A percentile compares a stretch with the other conserved stretches of the same genome.
These are phyloP conservation scores for Phalanger gymnotis DNA, from an alignment of 2,797 vertebrate genomes.

Conservation along the genomic window DNA sequence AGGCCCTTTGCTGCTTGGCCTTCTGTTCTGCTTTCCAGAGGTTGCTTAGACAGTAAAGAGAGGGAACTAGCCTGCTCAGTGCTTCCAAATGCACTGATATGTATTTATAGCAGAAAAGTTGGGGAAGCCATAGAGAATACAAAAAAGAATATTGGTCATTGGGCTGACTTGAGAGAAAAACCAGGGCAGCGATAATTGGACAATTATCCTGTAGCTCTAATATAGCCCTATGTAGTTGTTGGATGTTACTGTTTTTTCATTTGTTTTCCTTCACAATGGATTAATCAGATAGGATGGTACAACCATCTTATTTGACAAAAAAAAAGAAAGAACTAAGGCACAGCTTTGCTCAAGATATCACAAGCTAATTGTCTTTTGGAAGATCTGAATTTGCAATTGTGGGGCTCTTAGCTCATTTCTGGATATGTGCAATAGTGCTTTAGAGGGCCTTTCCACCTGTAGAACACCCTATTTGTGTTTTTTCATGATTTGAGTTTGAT, in stretches of 20 bases:
- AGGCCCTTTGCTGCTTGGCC: not conserved
- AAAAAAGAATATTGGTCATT: not conserved
- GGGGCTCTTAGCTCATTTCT: too few species aligned
- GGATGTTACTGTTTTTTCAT: not conserved
- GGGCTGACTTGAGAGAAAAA: not conserved
- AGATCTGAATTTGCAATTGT: not conserved
- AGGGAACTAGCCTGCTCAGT: not conserved
- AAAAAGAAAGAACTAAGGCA: not conserved
- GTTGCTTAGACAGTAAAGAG: not conserved
- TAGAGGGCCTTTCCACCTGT: not conserved
- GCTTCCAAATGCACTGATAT: not conserved
- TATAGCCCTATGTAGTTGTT: not conserved
- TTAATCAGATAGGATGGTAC: not conserved
- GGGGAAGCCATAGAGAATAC: not conserved
- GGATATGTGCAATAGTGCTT: not conserved
- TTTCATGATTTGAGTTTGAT: not conserved
- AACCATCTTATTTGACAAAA: not conserved
- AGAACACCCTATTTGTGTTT: not conserved
- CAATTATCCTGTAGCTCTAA: not conserved
- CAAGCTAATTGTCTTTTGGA: not conserved
- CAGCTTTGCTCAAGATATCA: not conserved
- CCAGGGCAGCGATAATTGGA: not conserved
- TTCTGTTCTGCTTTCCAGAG: not conserved
- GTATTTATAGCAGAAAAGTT: not conserved
- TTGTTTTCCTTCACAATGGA: conserved; percentile 32